Percentiles rank a stretch among this genome's conserved stretches.
These are phyloP conservation scores for Zootermopsis nevadensis DNA, from an alignment of 2,888 invertebrate genomes.

Conservation along the genomic window DNA sequence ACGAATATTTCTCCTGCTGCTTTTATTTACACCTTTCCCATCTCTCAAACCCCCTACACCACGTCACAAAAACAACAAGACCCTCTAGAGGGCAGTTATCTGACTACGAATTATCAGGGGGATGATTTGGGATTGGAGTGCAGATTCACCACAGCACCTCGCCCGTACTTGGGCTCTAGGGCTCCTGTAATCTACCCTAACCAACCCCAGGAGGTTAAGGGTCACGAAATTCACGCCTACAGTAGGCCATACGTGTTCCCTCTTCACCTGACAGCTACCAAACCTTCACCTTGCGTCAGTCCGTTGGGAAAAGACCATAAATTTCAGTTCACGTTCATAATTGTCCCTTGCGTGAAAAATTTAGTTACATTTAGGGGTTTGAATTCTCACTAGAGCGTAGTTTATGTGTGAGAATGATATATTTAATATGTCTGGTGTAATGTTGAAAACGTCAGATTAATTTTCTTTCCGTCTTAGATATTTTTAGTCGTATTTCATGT, in stretches of 20 bases:
- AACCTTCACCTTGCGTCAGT: background rate
- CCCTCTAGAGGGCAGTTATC: slow-evolving; percentile 26
- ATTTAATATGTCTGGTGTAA: too few species aligned
- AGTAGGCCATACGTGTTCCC: background rate
- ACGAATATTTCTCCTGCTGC: slow-evolving; percentile 20
- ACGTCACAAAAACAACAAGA: background rate
- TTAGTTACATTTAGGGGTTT: too few species aligned
- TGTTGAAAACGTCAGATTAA: too few species aligned
- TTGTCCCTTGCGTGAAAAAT: too few species aligned
- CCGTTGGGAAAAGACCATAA: background rate
- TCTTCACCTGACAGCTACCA: background rate
- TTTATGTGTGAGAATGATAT: too few species aligned
- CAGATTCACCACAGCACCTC: background rate
- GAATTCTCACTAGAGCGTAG: too few species aligned
- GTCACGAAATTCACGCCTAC: slow-evolving; percentile 18
- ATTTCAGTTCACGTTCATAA: too few species aligned
- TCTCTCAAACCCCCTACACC: background rate
- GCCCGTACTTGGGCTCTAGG: background rate
- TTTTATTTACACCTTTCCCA: background rate
- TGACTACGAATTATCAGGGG: slow-evolving; percentile 31
- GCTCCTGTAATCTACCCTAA: background rate
- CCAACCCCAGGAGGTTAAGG: background rate
- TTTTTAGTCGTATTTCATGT: too few species aligned
- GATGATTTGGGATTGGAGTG: slow-evolving; percentile 11
- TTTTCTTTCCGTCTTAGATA: too few species aligned